Evolutionary conservation across 2,888 invertebrate species (phyloP).

Genomic region (Acronicta alni): DNA sequence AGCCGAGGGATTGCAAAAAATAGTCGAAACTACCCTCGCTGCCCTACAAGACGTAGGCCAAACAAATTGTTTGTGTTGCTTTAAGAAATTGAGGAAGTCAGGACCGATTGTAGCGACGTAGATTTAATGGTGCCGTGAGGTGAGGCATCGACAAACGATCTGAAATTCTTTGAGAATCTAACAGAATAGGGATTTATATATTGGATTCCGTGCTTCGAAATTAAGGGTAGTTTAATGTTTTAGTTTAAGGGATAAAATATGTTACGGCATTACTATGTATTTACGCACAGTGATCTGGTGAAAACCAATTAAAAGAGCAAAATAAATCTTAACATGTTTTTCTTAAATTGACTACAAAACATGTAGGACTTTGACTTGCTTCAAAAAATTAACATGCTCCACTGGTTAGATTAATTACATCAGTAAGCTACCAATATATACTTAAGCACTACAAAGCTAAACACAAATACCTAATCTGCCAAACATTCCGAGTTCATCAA

Average conservation of each 20-base stretch:
- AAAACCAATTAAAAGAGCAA: background rate
- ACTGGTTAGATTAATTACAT: background rate
- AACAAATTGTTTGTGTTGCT: conserved; percentile 54
- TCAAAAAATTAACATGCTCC: too few species aligned
- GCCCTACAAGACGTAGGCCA: conserved; percentile 33
- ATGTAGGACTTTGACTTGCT: too few species aligned
- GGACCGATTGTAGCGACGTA: conserved; percentile 35
- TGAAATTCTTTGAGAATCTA: conserved; percentile 7
- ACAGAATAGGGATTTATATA: conserved; percentile 7
- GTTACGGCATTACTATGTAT: too few species aligned
- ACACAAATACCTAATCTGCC: background rate
- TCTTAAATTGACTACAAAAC: too few species aligned
- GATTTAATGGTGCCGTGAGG: conserved; percentile 40
- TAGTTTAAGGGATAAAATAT: too few species aligned
- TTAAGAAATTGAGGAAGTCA: conserved; percentile 55
- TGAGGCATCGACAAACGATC: conserved; percentile 39
- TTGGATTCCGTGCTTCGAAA: too few species aligned
- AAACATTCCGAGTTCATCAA: conserved; percentile 24
- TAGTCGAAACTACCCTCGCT: conserved; percentile 18
- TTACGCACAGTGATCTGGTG: background rate
- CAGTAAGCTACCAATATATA: background rate
- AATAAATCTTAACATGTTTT: background rate
- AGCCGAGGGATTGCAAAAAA: conserved; percentile 46
- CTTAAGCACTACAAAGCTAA: background rate
- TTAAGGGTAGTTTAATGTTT: too few species aligned